Conservation (phyloP, 2,797 vertebrate species). For the Otolemur crassicaudatus region DNA sequence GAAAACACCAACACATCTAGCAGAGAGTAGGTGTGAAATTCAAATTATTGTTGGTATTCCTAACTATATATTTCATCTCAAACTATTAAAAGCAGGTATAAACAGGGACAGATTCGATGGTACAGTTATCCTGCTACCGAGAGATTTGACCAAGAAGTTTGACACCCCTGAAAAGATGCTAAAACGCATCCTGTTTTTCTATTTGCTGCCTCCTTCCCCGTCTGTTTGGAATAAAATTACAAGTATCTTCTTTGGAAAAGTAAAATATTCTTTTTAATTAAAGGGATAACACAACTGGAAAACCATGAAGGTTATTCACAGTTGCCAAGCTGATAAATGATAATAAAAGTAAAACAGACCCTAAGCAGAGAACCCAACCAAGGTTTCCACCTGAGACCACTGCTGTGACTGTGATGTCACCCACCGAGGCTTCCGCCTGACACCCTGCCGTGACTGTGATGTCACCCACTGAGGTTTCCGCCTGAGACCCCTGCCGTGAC, state of each 20-base stretch:
- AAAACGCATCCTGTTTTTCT: not conserved
- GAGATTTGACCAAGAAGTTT: not conserved
- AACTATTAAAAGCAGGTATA: not conserved
- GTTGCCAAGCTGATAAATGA: slow-evolving; percentile 56
- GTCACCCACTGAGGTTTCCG: too few relatives aligned
- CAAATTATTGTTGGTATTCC: not conserved
- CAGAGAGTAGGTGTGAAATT: slow-evolving; percentile 40
- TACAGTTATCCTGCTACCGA: not conserved
- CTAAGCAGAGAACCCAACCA: slow-evolving; percentile 35
- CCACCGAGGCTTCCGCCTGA: not conserved
- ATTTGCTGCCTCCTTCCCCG: not conserved
- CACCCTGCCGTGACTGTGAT: slow-evolving; percentile 56
- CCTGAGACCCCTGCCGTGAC: too few relatives aligned
- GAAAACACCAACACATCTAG: slow-evolving; percentile 8
- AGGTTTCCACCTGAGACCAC: slow-evolving; percentile 44
- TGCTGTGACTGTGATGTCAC: slow-evolving; percentile 31
- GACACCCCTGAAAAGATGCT: not conserved
- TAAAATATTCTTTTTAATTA: slow-evolving; percentile 45
- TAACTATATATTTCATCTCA: slow-evolving; percentile 31
- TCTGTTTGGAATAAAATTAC: not conserved
- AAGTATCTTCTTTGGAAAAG: not conserved
- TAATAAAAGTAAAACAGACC: slow-evolving; percentile 3
- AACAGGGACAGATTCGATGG: not conserved
- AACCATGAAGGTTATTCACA: slow-evolving; percentile 37
- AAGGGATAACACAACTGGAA: slow-evolving; percentile 8